Percentiles rank a stretch among this genome's conserved stretches.
These are phyloP conservation scores for Lasioglossum leucozonium DNA, from an alignment of 2,888 invertebrate species.

Conservation along the genomic window DNA sequence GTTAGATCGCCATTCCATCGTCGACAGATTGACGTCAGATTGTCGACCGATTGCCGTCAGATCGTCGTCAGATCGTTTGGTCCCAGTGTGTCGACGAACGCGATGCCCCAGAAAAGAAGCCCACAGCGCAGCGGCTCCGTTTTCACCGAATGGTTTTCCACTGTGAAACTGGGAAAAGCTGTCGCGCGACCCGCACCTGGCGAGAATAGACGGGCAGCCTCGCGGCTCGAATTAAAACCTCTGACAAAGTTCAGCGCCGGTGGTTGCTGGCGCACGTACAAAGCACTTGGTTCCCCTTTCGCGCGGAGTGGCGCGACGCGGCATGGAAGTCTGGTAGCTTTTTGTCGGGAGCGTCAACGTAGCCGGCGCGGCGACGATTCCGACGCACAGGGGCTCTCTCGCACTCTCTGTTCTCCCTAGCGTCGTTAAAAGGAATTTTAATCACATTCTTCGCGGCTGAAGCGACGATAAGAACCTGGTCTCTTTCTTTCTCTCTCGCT, in stretches of 20 bases:
- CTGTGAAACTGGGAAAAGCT: neutral
- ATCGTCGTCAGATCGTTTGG: too few relatives aligned
- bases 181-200: neutral
- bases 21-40: too few relatives aligned
- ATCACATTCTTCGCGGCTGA: constrained; percentile 77
- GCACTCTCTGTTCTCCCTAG: neutral
- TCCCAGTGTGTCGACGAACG: too few relatives aligned
- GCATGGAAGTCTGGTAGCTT: constrained; percentile 34
- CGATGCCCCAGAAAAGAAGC: neutral
- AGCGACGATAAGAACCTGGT: constrained; percentile 73
- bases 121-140: neutral
- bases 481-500: neutral
- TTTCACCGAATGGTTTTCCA: neutral
- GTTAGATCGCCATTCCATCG: too few relatives aligned
- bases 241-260: constrained; percentile 58
- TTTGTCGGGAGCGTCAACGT: constrained; percentile 44
- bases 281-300: constrained; percentile 33
- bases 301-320: constrained; percentile 1
- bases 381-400: constrained; percentile 45
- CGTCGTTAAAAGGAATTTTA: constrained; percentile 79
- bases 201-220: neutral
- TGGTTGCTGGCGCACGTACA: constrained; percentile 52
- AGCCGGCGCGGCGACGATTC: constrained; percentile 37
- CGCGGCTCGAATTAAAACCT: constrained; percentile 74
- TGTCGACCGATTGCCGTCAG: too few relatives aligned